These are phyloP conservation scores for Catharus minimus DNA, from an alignment of 2,113 vertebrate species.

Conservation along the genomic window DNA sequence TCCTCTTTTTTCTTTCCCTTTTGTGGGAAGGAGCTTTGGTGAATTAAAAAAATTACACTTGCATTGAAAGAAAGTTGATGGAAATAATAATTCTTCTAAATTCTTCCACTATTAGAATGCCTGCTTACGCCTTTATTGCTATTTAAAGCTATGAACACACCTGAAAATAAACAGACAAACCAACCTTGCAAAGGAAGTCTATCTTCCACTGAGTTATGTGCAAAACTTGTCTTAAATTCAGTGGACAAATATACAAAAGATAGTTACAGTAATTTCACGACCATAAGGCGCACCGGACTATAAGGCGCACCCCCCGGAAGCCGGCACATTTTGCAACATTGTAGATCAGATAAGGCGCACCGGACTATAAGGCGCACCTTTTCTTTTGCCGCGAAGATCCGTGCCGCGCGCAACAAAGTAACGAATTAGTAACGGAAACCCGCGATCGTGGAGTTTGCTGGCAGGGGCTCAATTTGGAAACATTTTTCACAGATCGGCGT, in stretches of 20 bases:
- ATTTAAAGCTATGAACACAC: not conserved
- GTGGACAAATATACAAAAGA: not conserved
- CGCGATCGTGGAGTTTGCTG: no score
- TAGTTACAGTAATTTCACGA: not conserved
- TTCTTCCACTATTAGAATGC: not conserved
- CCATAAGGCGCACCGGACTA: no score
- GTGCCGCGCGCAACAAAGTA: no score
- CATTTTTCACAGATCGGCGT: no score
- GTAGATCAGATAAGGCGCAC: no score
- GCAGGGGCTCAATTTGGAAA: no score
- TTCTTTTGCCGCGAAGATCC: no score
- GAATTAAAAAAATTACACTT: not conserved
- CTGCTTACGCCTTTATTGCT: not conserved
- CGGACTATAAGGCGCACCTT: no score
- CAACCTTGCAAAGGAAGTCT: not conserved
- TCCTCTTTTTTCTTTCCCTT: not conserved
- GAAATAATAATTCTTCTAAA: not conserved
- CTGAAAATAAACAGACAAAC: not conserved
- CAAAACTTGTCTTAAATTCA: not conserved
- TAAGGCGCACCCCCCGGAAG: no score
- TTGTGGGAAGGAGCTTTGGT: not conserved
- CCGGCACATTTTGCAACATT: no score
- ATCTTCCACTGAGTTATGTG: not conserved
- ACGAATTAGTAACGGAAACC: no score
- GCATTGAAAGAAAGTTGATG: not conserved